These are phyloP conservation scores for Mellilla xanthometata DNA, from an alignment of 2,888 invertebrate genomes.

Conservation along the genomic window DNA sequence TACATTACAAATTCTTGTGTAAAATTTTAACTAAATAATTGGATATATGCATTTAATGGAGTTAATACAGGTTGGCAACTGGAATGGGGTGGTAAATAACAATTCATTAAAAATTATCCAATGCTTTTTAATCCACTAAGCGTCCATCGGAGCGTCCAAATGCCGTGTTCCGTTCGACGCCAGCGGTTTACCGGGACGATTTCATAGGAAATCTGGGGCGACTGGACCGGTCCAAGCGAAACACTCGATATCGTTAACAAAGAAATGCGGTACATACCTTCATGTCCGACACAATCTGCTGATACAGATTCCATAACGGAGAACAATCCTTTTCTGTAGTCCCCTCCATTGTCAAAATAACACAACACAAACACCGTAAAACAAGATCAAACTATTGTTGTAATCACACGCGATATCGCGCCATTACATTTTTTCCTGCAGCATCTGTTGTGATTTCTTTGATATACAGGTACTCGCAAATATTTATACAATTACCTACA, in stretches of 20 bases:
- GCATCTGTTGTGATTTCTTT: conserved; percentile 69
- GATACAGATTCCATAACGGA: conserved; percentile 96
- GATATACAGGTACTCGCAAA: conserved; percentile 32
- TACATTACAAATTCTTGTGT: no score
- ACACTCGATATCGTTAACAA: conserved; percentile 26
- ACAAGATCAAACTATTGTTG: conserved; percentile 53
- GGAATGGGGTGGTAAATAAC: no score
- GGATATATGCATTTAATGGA: no score
- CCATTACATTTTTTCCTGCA: conserved; percentile 45
- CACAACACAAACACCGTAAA: conserved; percentile 54
- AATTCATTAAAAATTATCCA: no score
- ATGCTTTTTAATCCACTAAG: no score
- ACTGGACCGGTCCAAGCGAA: conserved; percentile 36
- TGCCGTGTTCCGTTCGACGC: conserved; percentile 47
- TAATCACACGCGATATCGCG: conserved; percentile 55
- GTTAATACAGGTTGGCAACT: no score
- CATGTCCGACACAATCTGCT: conserved; percentile 97
- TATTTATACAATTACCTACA: conserved; percentile 56
- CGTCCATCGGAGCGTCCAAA: conserved; percentile 35
- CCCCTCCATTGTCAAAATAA: conserved; percentile 85
- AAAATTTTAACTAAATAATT: no score
- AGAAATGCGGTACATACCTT: conserved; percentile 87
- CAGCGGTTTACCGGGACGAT: conserved; percentile 53
- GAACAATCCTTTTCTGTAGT: conserved; percentile 91
- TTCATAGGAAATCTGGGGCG: conserved; percentile 49